Conservation (phyloP, 1,140 invertebrate genomes). For the Pseudobourletiella spinata region DNA sequence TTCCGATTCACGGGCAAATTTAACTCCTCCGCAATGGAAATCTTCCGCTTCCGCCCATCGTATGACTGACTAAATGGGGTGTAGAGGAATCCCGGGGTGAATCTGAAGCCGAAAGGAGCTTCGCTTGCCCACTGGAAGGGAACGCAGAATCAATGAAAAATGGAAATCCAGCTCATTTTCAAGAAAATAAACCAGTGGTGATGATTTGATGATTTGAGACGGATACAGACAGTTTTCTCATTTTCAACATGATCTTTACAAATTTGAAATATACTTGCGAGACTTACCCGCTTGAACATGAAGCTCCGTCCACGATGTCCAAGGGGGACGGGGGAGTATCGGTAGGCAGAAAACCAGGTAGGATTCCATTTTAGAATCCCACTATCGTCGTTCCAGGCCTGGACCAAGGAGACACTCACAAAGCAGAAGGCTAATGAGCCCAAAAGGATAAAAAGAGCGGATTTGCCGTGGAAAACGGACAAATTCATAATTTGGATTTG, state of each 20-base stretch:
- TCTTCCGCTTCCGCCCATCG: background rate
- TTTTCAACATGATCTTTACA: no score
- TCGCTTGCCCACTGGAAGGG: background rate
- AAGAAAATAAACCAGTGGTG: no score
- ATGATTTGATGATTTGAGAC: no score
- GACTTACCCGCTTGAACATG: conserved; percentile 4
- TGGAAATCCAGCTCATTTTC: no score
- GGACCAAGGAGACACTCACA: background rate
- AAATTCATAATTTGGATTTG: no score
- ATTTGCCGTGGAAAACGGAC: no score
- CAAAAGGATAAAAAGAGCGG: no score
- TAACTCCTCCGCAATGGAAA: background rate
- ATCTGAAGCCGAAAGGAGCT: background rate
- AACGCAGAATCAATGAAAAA: no score
- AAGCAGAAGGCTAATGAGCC: background rate
- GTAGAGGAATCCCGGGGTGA: background rate
- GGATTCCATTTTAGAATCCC: conserved; percentile 2
- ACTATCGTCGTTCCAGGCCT: background rate
- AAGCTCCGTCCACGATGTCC: background rate
- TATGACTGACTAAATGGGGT: background rate
- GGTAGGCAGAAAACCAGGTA: background rate
- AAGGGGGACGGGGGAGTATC: background rate
- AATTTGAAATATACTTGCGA: background rate
- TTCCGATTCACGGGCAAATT: background rate
- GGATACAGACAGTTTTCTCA: no score